phyloP scores from a whole-genome alignment of 1,140 invertebrate genomes.

The Diorhabda elongata region DNA sequence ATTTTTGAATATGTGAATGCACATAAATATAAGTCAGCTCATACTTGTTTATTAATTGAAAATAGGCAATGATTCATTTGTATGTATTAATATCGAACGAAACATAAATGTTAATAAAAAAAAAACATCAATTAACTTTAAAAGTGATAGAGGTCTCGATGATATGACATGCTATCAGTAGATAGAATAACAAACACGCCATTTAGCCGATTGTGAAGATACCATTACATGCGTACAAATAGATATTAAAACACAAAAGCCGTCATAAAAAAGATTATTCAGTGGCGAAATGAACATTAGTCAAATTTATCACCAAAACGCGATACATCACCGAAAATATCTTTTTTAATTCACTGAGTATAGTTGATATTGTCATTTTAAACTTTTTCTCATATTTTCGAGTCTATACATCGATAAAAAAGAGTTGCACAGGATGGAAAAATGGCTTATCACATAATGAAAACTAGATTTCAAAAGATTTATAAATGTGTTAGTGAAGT shows the following conservation, averaged over 20 bases:
- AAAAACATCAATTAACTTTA: neutral
- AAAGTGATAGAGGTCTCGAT: neutral
- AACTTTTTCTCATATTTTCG: neutral
- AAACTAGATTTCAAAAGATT: no score
- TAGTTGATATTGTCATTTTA: neutral
- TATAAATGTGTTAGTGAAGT: no score
- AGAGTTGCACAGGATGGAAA: no score
- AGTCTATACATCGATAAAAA: no score
- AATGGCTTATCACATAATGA: no score
- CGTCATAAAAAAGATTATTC: slow-evolving; percentile 2
- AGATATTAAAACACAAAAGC: neutral
- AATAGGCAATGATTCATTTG: no score
- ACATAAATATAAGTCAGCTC: no score
- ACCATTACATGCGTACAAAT: neutral
- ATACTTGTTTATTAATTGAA: no score
- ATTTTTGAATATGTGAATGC: no score
- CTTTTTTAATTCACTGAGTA: neutral
- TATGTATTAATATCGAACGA: no score
- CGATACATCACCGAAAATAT: neutral
- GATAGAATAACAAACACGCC: neutral
- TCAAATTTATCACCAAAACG: neutral
- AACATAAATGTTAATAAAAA: neutral
- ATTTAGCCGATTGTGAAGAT: neutral
- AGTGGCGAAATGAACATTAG: neutral
- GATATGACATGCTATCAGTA: neutral